Conservation (phyloP, 2,888 invertebrate species). For the Antheraea assamensis region DNA sequence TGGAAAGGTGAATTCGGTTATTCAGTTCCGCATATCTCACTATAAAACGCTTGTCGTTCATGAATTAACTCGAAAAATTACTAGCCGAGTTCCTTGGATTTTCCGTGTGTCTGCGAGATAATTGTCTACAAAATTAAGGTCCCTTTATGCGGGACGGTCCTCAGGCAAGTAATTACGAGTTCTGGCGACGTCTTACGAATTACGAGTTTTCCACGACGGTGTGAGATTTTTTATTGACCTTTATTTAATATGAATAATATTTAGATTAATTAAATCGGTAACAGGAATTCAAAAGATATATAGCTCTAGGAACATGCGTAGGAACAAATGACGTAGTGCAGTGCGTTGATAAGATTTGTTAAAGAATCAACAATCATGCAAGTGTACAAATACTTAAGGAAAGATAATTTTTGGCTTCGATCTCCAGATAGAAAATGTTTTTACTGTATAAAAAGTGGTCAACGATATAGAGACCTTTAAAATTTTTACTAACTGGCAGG, state of each 20-base stretch:
- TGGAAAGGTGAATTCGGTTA: neutral
- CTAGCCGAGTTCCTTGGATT: conserved; percentile 39
- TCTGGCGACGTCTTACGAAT: conserved; percentile 6
- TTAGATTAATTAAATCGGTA: neutral
- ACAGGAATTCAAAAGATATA: neutral
- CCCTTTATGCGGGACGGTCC: conserved; percentile 38
- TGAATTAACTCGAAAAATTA: conserved; percentile 30
- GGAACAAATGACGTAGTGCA: no score
- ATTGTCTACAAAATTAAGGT: conserved; percentile 49
- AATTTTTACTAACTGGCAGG: no score
- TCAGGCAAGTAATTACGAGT: conserved; percentile 34
- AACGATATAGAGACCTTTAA: no score
- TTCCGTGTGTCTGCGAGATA: conserved; percentile 42
- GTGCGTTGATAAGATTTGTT: no score
- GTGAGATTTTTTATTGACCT: neutral
- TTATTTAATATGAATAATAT: conserved; percentile 1
- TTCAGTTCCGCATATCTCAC: neutral
- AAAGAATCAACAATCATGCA: no score
- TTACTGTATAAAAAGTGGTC: no score
- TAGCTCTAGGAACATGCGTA: neutral
- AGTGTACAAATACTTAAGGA: no score
- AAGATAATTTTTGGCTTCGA: no score
- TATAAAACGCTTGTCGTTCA: conserved; percentile 8
- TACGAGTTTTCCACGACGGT: neutral
- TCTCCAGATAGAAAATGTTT: no score